Evolutionary conservation across 2,888 invertebrate genomes (phyloP).

Genomic region (Agapetus fuscipes): DNA sequence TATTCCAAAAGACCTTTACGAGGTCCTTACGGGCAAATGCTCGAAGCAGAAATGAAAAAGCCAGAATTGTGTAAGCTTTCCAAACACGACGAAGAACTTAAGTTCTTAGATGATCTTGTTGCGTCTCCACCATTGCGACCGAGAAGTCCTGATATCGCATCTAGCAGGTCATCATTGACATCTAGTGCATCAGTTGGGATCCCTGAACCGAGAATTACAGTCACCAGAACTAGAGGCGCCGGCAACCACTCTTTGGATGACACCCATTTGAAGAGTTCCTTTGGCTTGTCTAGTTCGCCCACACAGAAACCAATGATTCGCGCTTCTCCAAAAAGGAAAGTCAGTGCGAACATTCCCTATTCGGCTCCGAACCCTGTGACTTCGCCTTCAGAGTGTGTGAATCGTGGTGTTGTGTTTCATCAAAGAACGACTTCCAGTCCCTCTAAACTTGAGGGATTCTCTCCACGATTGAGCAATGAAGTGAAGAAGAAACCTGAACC

Average conservation of each 20-base stretch:
- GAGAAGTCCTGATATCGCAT: slow-evolving; percentile 23
- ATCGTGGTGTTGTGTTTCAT: slow-evolving; percentile 39
- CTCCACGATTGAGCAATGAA: slow-evolving; percentile 23
- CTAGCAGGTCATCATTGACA: slow-evolving; percentile 25
- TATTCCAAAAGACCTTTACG: slow-evolving; percentile 67
- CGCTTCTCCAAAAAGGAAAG: slow-evolving; percentile 48
- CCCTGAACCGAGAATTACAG: slow-evolving; percentile 20
- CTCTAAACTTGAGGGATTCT: slow-evolving; percentile 59
- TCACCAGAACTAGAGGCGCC: slow-evolving; percentile 34
- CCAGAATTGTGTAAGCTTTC: slow-evolving; percentile 40
- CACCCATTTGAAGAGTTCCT: slow-evolving; percentile 29
- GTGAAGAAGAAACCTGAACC: slow-evolving; percentile 32
- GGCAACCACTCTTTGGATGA: slow-evolving; percentile 47
- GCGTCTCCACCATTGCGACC: slow-evolving; percentile 23
- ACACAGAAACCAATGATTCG: slow-evolving; percentile 19
- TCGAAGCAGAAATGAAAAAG: slow-evolving; percentile 72
- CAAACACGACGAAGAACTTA: slow-evolving; percentile 48
- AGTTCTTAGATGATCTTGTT: slow-evolving; percentile 40
- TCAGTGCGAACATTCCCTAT: slow-evolving; percentile 48
- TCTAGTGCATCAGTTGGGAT: slow-evolving; percentile 24
- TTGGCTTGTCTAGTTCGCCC: slow-evolving; percentile 16
- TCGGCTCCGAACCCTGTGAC: slow-evolving; percentile 32
- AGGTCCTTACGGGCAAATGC: slow-evolving; percentile 71
- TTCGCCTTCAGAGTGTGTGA: slow-evolving; percentile 40
- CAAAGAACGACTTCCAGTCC: slow-evolving; percentile 73